phyloP scores from a whole-genome alignment of 2,888 invertebrate species.

The Idaea straminata region DNA sequence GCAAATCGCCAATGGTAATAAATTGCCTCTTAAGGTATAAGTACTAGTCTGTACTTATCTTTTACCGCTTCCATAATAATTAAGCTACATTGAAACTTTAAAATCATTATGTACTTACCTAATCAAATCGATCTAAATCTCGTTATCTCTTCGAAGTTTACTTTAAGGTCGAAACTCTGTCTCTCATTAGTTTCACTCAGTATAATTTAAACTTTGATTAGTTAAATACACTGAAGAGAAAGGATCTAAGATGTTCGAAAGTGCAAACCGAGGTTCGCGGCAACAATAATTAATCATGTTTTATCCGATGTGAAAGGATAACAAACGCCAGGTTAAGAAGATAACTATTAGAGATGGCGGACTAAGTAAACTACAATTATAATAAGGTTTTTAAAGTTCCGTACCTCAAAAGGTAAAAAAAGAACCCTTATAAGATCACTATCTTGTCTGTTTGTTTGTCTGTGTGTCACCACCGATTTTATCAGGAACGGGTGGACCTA shows the following conservation, averaged over 20 bases:
- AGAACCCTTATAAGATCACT: no score
- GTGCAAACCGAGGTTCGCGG: conserved; percentile 40
- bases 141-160: background rate
- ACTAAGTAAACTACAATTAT: background rate
- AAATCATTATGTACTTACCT: background rate
- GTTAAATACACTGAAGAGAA: conserved; percentile 47
- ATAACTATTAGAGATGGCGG: conserved; percentile 32
- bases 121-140: background rate
- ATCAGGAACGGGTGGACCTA: no score
- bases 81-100: background rate
- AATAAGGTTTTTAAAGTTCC: background rate
- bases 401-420: no score
- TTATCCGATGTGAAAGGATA: conserved; percentile 48
- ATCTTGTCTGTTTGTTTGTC: no score
- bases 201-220: conserved; percentile 28
- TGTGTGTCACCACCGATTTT: no score
- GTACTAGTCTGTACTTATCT: background rate
- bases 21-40: background rate
- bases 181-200: conserved; percentile 19
- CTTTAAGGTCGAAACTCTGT: conserved; percentile 7
- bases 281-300: conserved; percentile 51
- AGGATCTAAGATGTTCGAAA: conserved; percentile 47
- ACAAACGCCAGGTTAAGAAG: background rate
- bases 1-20: background rate
- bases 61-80: background rate